Base-by-base conservation (phyloP, 2,888 invertebrate genomes). In the Cheilosia vulpina region DNA sequence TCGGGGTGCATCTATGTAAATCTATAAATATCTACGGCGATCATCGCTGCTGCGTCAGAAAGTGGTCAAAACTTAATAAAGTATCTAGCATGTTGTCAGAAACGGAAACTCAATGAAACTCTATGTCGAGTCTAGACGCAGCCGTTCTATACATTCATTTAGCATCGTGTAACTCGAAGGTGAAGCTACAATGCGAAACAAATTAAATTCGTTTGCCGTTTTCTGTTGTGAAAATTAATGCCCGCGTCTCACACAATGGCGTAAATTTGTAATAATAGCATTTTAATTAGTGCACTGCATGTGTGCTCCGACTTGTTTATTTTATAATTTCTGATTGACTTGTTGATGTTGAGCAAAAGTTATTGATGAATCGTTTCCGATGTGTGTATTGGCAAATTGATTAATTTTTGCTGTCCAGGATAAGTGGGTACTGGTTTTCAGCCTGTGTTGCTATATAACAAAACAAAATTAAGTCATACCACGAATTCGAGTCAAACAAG, bases 281-380 rank as follows among this genome's bases (percentile, higher is more conserved):
- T 11, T 43, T 65, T 71, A 76, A 76, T 76, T 69, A 71, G 65
- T 82, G 71, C 76, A 65, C 63, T 60, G 65, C 81, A 81, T 76
- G 65, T 75, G 63, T 75, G 63, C 50, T 31, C 19, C 47, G 60
- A 24, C n/a, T 66, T 21, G 34, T 53, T 81, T 34, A 21, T 55
- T 66, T 63, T 13, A 63, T 76, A 52, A 71, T 65, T 71, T 82
- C 58, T 69, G 58, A 82, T 82, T 71, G 81, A 76, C 71, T 76
- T 69, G 52, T 50, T 65, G 71, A 71, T 71, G 31, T 27, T 38
- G 45, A 15, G 55, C 13, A 41, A 31, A 13, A 63, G 31, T 45
- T 66, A 68, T 73, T 62, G 21, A 63, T 53, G n/a, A 76, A 68
- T 63, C 81, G 63, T 75, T 57, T 21, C 58, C 21, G 31, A 21